Base-by-base conservation (phyloP, 1,140 invertebrate genomes). In the Protaetia brevitarsis region DNA sequence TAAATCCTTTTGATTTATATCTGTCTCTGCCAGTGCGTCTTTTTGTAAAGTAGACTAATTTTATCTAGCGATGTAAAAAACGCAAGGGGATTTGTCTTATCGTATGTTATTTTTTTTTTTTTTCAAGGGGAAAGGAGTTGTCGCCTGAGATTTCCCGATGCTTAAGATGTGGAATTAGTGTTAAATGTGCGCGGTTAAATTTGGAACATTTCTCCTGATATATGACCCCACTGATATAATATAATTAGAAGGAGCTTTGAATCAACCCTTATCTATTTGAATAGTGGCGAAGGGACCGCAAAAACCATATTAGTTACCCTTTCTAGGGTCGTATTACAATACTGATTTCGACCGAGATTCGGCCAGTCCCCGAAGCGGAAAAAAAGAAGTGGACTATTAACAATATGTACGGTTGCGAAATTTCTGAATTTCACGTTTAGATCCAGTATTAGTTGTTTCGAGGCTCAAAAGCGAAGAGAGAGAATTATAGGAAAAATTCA, bases 291-390 rank as follows among this genome's bases (percentile, higher is more conserved):
- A 76, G 74, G 74, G 75, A 68, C 69, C 68, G 74, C 74, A 76
- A 77, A 77, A 77, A 77, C 71, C 75, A 68, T 76, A 76, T 76
- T 77, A 76, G 75, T 77, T 77, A 76, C 75, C 75, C 74, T 74
- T 75, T 75, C 69, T 69, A 65, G 69, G 69, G 61, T 72, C 69
- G 64, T 66, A 73, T 75, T 75, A 72, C 74, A 70, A 56, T 70
- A 69, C 69, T 72, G 66, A 67, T 67, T 69, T 64, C 51, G 56
- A 11, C 11, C 61, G 26, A 23, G 23, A n/a, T n/a, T n/a, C n/a
- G n/a, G n/a, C n/a, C n/a, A n/a, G n/a, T n/a, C n/a, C n/a, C n/a
- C 13, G 10, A 30, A 37, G 11, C 61, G 34, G 31, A 63, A 63
- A 63, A 37, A 63, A 13, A 16, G n/a, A n/a, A n/a, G n/a, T n/a